A percentile compares a stretch with the other conserved stretches of the same genome.
phyloP scores from a whole-genome alignment of 2,888 invertebrate species.

The Corythucha ciliata region DNA sequence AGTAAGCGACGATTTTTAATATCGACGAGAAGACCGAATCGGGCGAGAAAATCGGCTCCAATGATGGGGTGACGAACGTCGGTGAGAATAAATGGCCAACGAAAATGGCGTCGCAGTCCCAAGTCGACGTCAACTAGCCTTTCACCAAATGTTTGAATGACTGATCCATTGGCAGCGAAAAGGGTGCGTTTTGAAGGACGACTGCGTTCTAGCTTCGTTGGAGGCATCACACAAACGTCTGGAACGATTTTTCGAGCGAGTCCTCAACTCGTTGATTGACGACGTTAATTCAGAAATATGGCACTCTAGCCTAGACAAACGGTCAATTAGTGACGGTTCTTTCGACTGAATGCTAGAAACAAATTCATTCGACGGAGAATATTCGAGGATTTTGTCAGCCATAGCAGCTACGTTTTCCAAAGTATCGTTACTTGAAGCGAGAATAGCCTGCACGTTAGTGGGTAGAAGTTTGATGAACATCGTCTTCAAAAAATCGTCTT shows the following conservation, averaged over 20 bases:
- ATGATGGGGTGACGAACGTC: neutral
- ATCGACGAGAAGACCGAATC: constrained; percentile 1
- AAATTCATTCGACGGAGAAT: no score
- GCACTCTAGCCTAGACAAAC: no score
- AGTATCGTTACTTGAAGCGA: neutral
- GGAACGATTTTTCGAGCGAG: no score
- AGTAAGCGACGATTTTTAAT: neutral
- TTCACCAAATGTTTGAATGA: neutral
- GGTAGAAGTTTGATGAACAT: constrained; percentile 13
- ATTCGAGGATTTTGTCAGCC: constrained; percentile 16
- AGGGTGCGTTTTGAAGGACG: neutral
- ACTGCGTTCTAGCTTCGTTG: neutral
- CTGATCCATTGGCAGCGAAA: constrained; percentile 11
- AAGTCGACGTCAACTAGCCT: neutral
- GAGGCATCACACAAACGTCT: neutral
- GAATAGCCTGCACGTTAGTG: neutral
- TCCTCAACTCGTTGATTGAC: no score
- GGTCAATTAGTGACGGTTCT: no score
- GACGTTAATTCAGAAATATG: no score
- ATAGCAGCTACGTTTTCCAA: constrained; percentile 7
- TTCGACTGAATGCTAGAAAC: no score
- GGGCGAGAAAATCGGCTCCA: neutral
- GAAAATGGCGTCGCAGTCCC: neutral
- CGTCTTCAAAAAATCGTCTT: constrained; percentile 10
- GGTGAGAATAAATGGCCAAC: constrained; percentile 3